Evolutionary conservation across 2,113 vertebrate species (phyloP).

Genomic region (Pachypanchax playfairii): DNA sequence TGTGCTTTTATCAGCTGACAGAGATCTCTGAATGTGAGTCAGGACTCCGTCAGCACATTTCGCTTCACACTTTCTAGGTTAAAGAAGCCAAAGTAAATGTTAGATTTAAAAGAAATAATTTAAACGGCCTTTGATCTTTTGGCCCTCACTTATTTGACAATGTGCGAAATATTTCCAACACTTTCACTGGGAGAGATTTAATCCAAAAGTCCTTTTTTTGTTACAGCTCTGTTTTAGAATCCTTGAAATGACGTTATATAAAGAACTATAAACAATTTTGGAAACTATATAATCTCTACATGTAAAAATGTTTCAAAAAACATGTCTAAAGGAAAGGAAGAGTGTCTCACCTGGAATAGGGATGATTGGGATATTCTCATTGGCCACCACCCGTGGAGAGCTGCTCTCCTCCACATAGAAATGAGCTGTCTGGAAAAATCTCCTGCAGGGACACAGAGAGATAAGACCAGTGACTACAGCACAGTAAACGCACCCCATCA

Average conservation of each 20-base stretch:
- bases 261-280: not conserved
- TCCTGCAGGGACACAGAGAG: conserved; percentile 80
- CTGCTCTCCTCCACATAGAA: conserved; percentile 98
- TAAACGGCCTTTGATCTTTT: not conserved
- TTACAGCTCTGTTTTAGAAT: no score
- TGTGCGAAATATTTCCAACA: not conserved
- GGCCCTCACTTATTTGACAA: not conserved
- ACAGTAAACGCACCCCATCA: conserved; percentile 34
- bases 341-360: conserved; percentile 90
- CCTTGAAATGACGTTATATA: not conserved
- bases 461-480: conserved; percentile 28
- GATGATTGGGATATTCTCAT: conserved; percentile 95
- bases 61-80: not conserved
- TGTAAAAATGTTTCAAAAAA: not conserved
- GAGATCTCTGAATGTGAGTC: conserved; percentile 1
- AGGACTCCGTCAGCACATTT: not conserved
- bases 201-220: not conserved
- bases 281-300: no score
- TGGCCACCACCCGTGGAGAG: conserved; percentile 94
- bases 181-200: not conserved
- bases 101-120: not conserved
- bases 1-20: conserved; percentile 20
- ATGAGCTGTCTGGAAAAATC: conserved; percentile 98
- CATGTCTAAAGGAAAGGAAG: not conserved
- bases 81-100: conserved; percentile 5